Conservation (phyloP, 2,888 invertebrate genomes). For the Trissolcus brochymenae region DNA sequence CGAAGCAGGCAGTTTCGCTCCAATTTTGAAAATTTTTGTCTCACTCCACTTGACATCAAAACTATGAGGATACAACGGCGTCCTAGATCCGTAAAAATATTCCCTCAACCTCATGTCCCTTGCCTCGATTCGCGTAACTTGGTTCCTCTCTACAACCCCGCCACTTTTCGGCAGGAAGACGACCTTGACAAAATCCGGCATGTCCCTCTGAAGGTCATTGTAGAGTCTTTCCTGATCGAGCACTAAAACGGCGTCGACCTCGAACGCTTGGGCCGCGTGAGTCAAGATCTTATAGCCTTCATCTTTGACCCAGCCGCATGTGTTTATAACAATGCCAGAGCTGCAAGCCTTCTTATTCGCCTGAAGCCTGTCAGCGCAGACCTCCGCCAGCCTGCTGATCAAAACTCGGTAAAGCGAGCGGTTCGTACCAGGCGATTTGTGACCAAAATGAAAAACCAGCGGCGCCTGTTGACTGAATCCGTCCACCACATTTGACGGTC, state of each 20-base stretch:
- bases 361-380: slow-evolving; percentile 89
- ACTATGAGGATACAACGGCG: slow-evolving; percentile 93
- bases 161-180: slow-evolving; percentile 95
- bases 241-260: slow-evolving; percentile 96
- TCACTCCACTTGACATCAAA: slow-evolving; percentile 95
- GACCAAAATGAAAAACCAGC: slow-evolving; percentile 94
- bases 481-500: slow-evolving; percentile 95
- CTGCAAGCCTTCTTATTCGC: slow-evolving; percentile 90
- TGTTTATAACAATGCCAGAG: slow-evolving; percentile 96
- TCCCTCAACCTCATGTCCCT: slow-evolving; percentile 90
- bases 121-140: slow-evolving; percentile 83
- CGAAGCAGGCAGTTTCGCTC: slow-evolving; percentile 94
- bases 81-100: slow-evolving; percentile 94
- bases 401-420: slow-evolving; percentile 89
- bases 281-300: slow-evolving; percentile 91
- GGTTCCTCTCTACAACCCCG: slow-evolving; percentile 93
- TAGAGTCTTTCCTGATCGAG: slow-evolving; percentile 97
- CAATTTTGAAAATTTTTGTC: slow-evolving; percentile 94
- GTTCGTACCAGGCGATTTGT: slow-evolving; percentile 86
- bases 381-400: slow-evolving; percentile 89
- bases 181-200: slow-evolving; percentile 95
- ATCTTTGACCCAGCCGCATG: slow-evolving; percentile 97
- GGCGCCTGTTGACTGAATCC: slow-evolving; percentile 97
- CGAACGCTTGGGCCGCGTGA: slow-evolving; percentile 94
- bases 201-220: slow-evolving; percentile 94